Base-by-base conservation (phyloP, 2,113 vertebrate species). In the Indicator indicator region DNA sequence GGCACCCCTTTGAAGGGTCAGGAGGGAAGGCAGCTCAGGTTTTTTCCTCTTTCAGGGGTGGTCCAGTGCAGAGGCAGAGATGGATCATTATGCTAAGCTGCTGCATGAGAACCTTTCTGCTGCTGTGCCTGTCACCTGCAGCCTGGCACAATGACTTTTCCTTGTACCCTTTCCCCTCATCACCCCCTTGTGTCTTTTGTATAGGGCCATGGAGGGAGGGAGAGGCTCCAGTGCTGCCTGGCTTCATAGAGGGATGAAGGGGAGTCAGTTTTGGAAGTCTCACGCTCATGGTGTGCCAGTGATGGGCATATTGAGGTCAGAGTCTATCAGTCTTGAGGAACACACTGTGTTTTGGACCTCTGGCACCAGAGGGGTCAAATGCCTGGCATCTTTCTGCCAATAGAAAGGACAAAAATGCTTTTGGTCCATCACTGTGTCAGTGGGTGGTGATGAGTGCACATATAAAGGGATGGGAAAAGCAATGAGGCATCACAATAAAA, bases 221-320 rank as follows among this genome's bases (percentile, higher is more conserved):
- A 64, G 36, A 27, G 17, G 26, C 9, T 6, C 21, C 2, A 1
- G 18, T 55, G 27, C 30, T 90, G 30, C 56, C 48, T n/a, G 16
- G 46, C 7, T 74, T 56, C 33, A 1, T 1, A 19, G 12, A 2
- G 10, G 40, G 24, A 3, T 9, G 16, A 9, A 24, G 54, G n/a
- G 11, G 13, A 42, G 59, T 44, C 69, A 80, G 38, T 15, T 44
- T 62, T 28, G 33, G 24, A 6, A 27, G 17, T 36, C 48, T 50
- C 40, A 10, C 0, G 0, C 5, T 67, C 72, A 9, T 16, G 18
- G 16, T 23, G 40, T 38, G 28, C 13, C 32, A 14, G 8, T 9
- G 59, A 30, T 3, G 6, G 23, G 28, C 3, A 1, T 6, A 24
- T 10, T 0, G 0, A 70, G 46, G 36, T 5, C 26, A 42, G 15